Evolutionary conservation across 2,113 vertebrate species (phyloP).

Genomic region (Microcebus jonahi): DNA sequence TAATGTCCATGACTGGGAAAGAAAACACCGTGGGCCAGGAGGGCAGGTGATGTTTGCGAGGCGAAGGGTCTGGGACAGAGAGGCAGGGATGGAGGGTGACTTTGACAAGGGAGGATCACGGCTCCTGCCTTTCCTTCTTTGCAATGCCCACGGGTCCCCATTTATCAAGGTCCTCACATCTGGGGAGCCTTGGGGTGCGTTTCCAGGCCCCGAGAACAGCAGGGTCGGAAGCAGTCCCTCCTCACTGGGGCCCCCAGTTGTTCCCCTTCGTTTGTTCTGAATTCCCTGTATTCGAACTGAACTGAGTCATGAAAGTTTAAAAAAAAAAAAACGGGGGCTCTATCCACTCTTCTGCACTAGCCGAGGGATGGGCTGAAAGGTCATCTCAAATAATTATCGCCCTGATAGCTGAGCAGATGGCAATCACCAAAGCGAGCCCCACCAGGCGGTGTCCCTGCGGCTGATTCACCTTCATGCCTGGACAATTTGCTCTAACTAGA

Average conservation of each 20-base stretch:
- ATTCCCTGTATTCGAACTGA: not conserved
- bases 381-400: slow-evolving; percentile 6
- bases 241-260: fast-evolving
- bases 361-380: slow-evolving; percentile 1
- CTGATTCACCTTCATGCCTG: slow-evolving; percentile 63
- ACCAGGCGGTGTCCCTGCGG: not conserved
- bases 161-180: not conserved
- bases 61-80: not conserved
- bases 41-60: fast-evolving
- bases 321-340: not conserved
- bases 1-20: not conserved
- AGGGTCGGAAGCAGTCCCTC: not conserved
- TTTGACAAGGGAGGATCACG: fast-evolving
- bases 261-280: not conserved
- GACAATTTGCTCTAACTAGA: not conserved
- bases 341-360: not conserved
- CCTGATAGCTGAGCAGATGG: slow-evolving; percentile 54
- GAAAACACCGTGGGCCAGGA: not conserved
- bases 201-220: not conserved
- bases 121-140: no score
- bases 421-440: not conserved
- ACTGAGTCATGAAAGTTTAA: not conserved
- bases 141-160: fast-evolving
- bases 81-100: fast-evolving
- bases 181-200: not conserved